Evolutionary conservation across 1,140 invertebrate species (phyloP).

Genomic region (Propsilocerus akamusi): DNA sequence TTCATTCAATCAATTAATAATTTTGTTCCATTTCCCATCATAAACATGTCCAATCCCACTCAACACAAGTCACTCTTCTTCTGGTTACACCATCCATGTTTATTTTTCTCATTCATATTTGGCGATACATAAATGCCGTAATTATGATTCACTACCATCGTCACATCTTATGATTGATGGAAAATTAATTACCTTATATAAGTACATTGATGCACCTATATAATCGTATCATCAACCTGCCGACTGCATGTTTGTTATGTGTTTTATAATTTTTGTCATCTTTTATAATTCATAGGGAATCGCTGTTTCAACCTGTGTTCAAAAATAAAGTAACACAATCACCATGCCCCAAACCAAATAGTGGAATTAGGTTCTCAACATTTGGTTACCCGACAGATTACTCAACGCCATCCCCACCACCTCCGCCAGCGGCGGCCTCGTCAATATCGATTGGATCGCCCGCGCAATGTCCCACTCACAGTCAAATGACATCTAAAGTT

Average conservation of each 20-base stretch:
- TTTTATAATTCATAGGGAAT: slow-evolving; percentile 7
- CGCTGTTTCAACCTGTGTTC: neutral
- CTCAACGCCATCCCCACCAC: neutral
- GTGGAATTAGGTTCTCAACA: slow-evolving; percentile 25
- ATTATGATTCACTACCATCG: neutral
- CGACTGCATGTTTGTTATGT: too few species aligned
- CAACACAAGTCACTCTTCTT: slow-evolving; percentile 22
- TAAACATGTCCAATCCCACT: slow-evolving; percentile 26
- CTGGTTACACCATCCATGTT: slow-evolving; percentile 2
- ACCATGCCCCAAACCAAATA: neutral
- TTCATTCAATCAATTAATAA: slow-evolving; percentile 22
- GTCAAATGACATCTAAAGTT: neutral
- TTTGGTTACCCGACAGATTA: slow-evolving; percentile 27
- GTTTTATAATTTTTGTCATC: slow-evolving; percentile 19
- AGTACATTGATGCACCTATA: neutral
- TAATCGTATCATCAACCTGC: slow-evolving; percentile 4
- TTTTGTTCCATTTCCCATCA: too few species aligned
- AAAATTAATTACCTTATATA: neutral
- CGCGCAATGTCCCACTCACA: neutral
- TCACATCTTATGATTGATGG: neutral
- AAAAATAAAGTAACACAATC: slow-evolving; percentile 3
- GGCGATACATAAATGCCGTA: neutral
- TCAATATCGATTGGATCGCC: neutral
- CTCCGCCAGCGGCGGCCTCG: neutral
- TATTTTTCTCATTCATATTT: neutral